Evolutionary conservation across 2,113 vertebrate genomes (phyloP).

Genomic region (Zosterops borbonicus): DNA sequence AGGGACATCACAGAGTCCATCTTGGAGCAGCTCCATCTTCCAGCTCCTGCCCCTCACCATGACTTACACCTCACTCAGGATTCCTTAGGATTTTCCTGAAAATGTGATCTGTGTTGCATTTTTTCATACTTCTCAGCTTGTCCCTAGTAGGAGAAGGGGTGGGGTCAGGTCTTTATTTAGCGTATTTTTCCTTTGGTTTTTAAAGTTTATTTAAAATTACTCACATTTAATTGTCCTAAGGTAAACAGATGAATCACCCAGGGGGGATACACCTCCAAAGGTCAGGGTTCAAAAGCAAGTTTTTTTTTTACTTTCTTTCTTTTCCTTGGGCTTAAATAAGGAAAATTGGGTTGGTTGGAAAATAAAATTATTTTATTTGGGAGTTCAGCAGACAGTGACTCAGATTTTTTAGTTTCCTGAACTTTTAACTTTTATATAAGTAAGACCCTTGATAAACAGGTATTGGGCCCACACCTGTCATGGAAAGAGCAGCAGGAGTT

Average conservation of each 20-base stretch:
- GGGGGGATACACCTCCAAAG: constrained; percentile 70
- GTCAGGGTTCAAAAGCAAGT: constrained; percentile 64
- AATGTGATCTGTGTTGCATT: constrained; percentile 9
- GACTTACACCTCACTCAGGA: not conserved
- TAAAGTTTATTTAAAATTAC: constrained; percentile 76
- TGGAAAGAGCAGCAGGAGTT: constrained; percentile 71
- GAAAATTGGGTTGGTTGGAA: constrained; percentile 68
- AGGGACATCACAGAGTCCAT: not conserved
- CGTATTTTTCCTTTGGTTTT: constrained; percentile 74
- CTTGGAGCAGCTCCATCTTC: constrained; percentile 55
- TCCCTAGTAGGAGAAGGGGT: constrained; percentile 54
- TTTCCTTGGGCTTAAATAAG: constrained; percentile 66
- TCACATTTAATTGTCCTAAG: constrained; percentile 80
- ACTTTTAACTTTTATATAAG: constrained; percentile 64
- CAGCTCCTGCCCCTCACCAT: not conserved
- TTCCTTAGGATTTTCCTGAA: constrained; percentile 54
- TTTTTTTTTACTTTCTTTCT: constrained; percentile 27
- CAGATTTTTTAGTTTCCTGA: constrained; percentile 74
- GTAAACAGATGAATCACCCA: constrained; percentile 77
- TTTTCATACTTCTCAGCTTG: constrained; percentile 43
- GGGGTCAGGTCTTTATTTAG: constrained; percentile 65
- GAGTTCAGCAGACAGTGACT: constrained; percentile 77
- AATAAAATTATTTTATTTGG: constrained; percentile 77
- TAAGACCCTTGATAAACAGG: constrained; percentile 72
- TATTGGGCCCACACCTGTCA: constrained; percentile 73